Evolutionary conservation across 2,113 vertebrate genomes (phyloP), one percentile per base, ranked within the genome.

Genomic region (Hassar affinis): DNA sequence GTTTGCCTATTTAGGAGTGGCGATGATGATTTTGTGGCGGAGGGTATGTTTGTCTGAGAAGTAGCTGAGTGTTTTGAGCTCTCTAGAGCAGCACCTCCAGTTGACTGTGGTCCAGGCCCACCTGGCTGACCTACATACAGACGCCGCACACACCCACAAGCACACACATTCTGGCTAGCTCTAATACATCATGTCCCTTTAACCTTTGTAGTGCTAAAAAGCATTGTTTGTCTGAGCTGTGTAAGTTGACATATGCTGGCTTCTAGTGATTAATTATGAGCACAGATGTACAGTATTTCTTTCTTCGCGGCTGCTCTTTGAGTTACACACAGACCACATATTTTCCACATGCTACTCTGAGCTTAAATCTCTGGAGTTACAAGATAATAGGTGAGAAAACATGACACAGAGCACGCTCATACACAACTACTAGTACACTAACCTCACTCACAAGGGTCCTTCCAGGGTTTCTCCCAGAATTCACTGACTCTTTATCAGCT

Each of bases 51-150:
- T 42, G 51, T 64, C 27, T 72, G 15, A 78, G 49, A 54, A 81
- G 57, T 61, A 49, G 68, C 86, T 42, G 35, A 74, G 47, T 14
- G 51, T 76, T 54, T 76, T 20, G 27, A 64, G 59, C 12, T 66
- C 78, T 51, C 42, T 20, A 68, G 59, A 52, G 30, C 82, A 87
- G 78, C 66, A 82, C 75, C 72, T 71, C 64, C 85, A 89, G 91
- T 88, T 92, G 90, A 91, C 91, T 89, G 89, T 69, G 85, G 74
- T 91, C 89, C 85, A 89, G 78, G 87, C 85, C 90, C 92, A 93
- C 92, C 90, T 91, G 90, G 85, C 74, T 93, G 92, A 91, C 92
- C 92, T 91, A 91, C 88, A 92, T 91, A 89, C 54, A 78, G n/a
- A 75, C 49, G 35, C 79, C 35, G 3, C 79, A 27, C 42, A 22